These are phyloP conservation scores for Clarias gariepinus DNA, from an alignment of 2,113 vertebrate genomes.

Conservation along the genomic window DNA sequence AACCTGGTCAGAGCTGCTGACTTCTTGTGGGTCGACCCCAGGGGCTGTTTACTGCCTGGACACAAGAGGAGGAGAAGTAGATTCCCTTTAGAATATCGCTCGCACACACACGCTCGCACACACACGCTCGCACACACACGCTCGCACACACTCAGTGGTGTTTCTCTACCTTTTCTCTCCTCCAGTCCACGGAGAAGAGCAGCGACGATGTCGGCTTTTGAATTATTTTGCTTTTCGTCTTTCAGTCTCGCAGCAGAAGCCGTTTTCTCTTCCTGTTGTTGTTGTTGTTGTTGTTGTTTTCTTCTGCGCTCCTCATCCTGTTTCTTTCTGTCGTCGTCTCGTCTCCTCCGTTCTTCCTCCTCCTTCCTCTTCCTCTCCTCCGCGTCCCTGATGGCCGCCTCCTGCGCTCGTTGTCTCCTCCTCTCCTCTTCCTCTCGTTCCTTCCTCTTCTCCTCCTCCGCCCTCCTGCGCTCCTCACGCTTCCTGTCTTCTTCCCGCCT, in stretches of 20 bases:
- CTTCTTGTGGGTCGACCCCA: conserved; percentile 68
- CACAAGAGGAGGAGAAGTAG: neutral
- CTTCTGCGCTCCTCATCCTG: conserved; percentile 62
- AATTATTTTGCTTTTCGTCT: conserved; percentile 63
- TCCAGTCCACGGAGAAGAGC: conserved; percentile 76
- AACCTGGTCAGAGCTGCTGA: conserved; percentile 80
- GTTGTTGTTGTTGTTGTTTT: conserved; percentile 39
- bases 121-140: neutral
- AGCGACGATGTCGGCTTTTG: conserved; percentile 73
- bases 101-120: neutral
- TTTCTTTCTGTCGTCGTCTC: conserved; percentile 65
- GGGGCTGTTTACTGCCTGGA: conserved; percentile 62
- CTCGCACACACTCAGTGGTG: neutral
- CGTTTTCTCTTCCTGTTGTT: conserved; percentile 33
- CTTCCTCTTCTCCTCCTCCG: conserved; percentile 64
- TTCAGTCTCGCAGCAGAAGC: conserved; percentile 49
- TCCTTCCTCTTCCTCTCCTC: conserved; percentile 48
- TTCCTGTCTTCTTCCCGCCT: conserved; percentile 62
- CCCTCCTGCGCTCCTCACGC: conserved; percentile 57
- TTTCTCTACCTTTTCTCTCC: conserved; percentile 72
- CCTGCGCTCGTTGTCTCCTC: conserved; percentile 22
- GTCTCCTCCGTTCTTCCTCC: conserved; percentile 64
- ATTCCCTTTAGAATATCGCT: neutral
- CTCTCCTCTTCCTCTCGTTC: conserved; percentile 49
- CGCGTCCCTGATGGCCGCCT: conserved; percentile 19